A percentile compares a stretch with the other conserved stretches of the same genome.
Evolutionary conservation across 2,888 invertebrate genomes (phyloP).

Genomic region (Argynnis bischoffii): DNA sequence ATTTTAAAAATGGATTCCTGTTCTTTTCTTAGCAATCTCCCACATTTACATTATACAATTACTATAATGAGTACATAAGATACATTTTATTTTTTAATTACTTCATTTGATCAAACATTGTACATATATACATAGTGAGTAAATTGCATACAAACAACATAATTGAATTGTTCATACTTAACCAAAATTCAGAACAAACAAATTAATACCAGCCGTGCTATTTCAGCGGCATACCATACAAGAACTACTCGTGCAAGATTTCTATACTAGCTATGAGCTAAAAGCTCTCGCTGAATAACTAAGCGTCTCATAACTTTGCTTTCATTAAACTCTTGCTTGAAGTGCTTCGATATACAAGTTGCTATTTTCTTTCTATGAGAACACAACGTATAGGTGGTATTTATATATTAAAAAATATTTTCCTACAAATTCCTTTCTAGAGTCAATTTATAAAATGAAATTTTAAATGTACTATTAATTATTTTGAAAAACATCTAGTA

Average conservation of each 20-base stretch:
- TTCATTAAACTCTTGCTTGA: conserved; percentile 12
- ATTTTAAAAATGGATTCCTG: no score
- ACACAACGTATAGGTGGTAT: no score
- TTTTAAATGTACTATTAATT: no score
- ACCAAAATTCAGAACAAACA: conserved; percentile 12
- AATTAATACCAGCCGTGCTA: conserved; percentile 14
- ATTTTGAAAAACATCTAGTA: no score
- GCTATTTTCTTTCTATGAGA: neutral
- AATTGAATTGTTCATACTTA: conserved; percentile 11
- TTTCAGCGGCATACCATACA: conserved; percentile 7
- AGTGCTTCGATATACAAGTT: conserved; percentile 1
- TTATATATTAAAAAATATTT: no score
- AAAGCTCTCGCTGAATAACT: conserved; percentile 21
- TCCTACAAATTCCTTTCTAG: no score
- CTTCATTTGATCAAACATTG: neutral
- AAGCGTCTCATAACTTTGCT: conserved; percentile 21
- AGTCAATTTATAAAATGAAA: no score
- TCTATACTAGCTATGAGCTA: conserved; percentile 15
- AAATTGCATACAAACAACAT: neutral
- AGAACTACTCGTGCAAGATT: conserved; percentile 6
- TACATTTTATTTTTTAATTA: neutral
- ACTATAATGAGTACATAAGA: no score
- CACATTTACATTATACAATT: no score
- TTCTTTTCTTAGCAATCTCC: no score
- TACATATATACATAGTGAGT: neutral